phyloP scores from a whole-genome alignment of 2,888 invertebrate species.

The Scaeva pyrastri region DNA sequence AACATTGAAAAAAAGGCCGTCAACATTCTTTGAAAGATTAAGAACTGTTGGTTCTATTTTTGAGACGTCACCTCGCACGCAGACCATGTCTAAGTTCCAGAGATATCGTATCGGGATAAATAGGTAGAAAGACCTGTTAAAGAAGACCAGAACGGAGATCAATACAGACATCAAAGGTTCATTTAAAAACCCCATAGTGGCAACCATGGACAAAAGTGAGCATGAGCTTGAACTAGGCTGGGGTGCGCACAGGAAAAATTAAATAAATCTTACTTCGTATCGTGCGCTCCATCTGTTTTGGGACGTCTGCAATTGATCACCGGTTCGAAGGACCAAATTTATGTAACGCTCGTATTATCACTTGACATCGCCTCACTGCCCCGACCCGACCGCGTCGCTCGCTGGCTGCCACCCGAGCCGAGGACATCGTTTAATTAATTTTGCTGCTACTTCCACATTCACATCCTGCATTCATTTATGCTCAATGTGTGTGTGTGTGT shows the following conservation, averaged over 20 bases:
- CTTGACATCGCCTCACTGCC: constrained; percentile 5
- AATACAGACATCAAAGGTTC: too few relatives aligned
- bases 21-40: too few relatives aligned
- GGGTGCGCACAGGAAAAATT: constrained; percentile 23
- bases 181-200: neutral
- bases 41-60: too few relatives aligned
- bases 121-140: too few relatives aligned
- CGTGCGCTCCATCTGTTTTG: constrained; percentile 43
- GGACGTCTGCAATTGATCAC: constrained; percentile 67
- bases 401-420: constrained; percentile 12
- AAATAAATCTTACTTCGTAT: constrained; percentile 55
- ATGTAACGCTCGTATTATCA: constrained; percentile 38
- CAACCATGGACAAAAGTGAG: neutral
- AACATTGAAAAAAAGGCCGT: too few relatives aligned
- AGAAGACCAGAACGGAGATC: too few relatives aligned
- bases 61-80: too few relatives aligned
- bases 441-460: neutral
- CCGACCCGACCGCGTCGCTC: too few relatives aligned
- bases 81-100: too few relatives aligned
- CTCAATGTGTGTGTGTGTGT: constrained; percentile 25
- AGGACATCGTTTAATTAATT: constrained; percentile 71
- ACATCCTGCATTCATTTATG: constrained; percentile 18
- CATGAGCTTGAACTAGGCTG: neutral
- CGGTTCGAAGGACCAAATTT: constrained; percentile 56
- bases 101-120: too few relatives aligned